Evolutionary conservation across 1,140 invertebrate genomes (phyloP).

Genomic region (Conus betulinus): DNA sequence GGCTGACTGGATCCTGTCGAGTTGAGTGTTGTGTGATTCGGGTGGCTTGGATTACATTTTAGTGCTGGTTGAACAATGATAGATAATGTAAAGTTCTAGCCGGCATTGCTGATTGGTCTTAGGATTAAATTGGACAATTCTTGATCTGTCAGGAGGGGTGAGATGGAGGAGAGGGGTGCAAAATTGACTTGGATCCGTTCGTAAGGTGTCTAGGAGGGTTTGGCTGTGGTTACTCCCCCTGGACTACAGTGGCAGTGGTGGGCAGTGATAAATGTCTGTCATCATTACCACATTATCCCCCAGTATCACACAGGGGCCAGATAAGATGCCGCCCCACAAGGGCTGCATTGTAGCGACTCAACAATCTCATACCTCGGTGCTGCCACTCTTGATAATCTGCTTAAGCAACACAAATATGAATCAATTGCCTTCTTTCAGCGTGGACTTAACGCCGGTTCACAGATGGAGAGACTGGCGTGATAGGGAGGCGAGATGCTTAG

Average conservation of each 20-base stretch:
- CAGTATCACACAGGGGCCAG: constrained; percentile 18
- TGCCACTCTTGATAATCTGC: constrained; percentile 30
- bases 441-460: constrained; percentile 15
- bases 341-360: constrained; percentile 31
- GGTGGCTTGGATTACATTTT: too few relatives aligned
- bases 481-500: constrained; percentile 7
- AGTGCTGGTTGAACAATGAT: too few relatives aligned
- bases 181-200: neutral
- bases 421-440: constrained; percentile 31
- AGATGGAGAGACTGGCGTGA: neutral
- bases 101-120: too few relatives aligned
- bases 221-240: neutral
- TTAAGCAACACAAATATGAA: constrained; percentile 39
- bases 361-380: constrained; percentile 33
- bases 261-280: constrained; percentile 31
- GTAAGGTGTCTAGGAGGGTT: neutral
- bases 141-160: neutral
- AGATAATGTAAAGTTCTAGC: too few relatives aligned
- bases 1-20: too few relatives aligned
- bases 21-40: too few relatives aligned
- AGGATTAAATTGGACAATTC: too few relatives aligned
- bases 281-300: constrained; percentile 42
- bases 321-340: constrained; percentile 29
- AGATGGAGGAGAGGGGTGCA: neutral
- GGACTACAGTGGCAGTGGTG: neutral